These are phyloP conservation scores for Notodromas monacha DNA, from an alignment of 2,888 invertebrate genomes.

Conservation along the genomic window DNA sequence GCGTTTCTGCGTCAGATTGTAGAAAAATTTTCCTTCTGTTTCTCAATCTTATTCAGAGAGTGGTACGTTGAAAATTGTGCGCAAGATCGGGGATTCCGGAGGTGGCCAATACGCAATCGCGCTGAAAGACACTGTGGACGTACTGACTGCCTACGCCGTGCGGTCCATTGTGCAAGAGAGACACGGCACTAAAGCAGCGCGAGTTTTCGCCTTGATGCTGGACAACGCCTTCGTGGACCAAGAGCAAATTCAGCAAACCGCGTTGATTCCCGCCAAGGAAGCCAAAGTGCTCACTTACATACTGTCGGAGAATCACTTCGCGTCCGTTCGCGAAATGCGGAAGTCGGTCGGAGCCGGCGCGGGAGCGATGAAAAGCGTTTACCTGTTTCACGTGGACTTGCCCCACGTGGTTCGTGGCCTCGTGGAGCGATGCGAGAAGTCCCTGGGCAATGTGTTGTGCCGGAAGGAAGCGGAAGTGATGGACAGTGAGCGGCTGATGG, in stretches of 20 bases:
- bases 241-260: conserved; percentile 58
- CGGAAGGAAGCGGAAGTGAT: conserved; percentile 28
- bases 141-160: conserved; percentile 34
- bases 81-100: conserved; percentile 39
- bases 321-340: conserved; percentile 34
- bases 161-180: conserved; percentile 54
- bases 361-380: conserved; percentile 45
- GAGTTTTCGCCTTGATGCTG: conserved; percentile 36
- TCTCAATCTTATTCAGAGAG: no score
- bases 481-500: conserved; percentile 41
- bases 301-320: conserved; percentile 39
- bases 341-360: conserved; percentile 36
- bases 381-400: conserved; percentile 36
- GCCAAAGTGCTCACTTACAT: conserved; percentile 58
- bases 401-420: conserved; percentile 31
- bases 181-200: conserved; percentile 46
- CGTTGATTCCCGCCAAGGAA: conserved; percentile 76
- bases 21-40: no score
- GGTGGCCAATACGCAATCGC: conserved; percentile 50
- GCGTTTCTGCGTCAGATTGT: no score
- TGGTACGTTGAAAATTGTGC: conserved; percentile 38
- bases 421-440: conserved; percentile 33
- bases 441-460: conserved; percentile 30
- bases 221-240: conserved; percentile 50
- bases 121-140: conserved; percentile 30